phyloP scores from a whole-genome alignment of 2,888 invertebrate genomes.

The Lasioglossum zephyrum region DNA sequence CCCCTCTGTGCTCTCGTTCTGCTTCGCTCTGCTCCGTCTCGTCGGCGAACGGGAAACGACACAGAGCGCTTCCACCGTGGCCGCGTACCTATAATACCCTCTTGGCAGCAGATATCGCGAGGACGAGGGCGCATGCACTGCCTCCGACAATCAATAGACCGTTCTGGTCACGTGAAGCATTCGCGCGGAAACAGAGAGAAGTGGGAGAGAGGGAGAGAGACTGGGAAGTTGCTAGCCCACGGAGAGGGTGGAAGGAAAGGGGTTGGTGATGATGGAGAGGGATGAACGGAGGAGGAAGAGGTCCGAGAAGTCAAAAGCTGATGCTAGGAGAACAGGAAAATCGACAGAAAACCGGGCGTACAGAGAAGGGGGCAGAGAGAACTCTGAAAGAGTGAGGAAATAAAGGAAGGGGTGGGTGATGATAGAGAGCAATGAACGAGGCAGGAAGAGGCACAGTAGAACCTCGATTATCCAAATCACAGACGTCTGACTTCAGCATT shows the following conservation, averaged over 20 bases:
- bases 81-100: slow-evolving; percentile 54
- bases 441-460: background rate
- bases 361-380: background rate
- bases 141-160: slow-evolving; percentile 81
- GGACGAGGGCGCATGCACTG: slow-evolving; percentile 80
- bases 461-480: too few relatives aligned
- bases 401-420: background rate
- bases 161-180: slow-evolving; percentile 79
- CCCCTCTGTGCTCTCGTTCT: slow-evolving; percentile 8
- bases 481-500: too few relatives aligned
- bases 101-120: slow-evolving; percentile 74
- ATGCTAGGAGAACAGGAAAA: background rate
- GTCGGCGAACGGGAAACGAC: slow-evolving; percentile 50
- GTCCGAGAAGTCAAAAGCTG: background rate
- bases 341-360: background rate
- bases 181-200: slow-evolving; percentile 28
- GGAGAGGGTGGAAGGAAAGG: slow-evolving; percentile 12
- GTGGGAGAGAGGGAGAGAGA: slow-evolving; percentile 22
- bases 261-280: background rate
- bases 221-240: slow-evolving; percentile 39
- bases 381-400: background rate
- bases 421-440: background rate
- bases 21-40: slow-evolving; percentile 12
- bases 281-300: background rate
- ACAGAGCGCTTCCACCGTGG: slow-evolving; percentile 47